Evolutionary conservation across 2,888 invertebrate genomes (phyloP), one percentile per base, ranked within the genome.

Genomic region (Sphaeridia pumilis): DNA sequence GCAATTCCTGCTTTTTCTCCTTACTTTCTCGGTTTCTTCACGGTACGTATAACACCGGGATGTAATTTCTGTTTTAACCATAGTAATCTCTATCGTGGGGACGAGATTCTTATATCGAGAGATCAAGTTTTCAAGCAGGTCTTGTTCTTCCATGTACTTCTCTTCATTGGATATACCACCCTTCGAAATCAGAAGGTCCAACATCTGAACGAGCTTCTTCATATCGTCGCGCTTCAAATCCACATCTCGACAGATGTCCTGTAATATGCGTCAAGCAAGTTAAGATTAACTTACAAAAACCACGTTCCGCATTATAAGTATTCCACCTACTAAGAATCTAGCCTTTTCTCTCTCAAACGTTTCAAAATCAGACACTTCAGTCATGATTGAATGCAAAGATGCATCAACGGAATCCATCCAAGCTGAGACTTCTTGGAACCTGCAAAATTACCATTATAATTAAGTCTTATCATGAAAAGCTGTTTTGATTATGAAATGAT

Each of bases 341-440:
- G 83, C 80, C 72, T 89, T 87, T 70, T 92, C 85, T 55, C 81
- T 78, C 69, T 93, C 90, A 69, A 93, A 94, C 62, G 92, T 88
- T 68, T 89, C 88, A 67, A 86, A 79, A 20, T 84, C 82, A 58
- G 84, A 82, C 1, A 88, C 83, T 68, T 92, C 88, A 56, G 83
- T 79, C 10, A 88, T 80, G 61, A 94, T 84, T 59, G 82, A 84
- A 66, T 83, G 81, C 67, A 93, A 78, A 12, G 85, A 84, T 52
- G 76, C 76, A 67, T 92, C 90, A 0, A 93, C 88, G 41, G 80
- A 79, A 65, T 88, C 83, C 88, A 94, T 92, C 93, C 93, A 94
- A 31, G 75, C 73, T 22, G 81, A 80, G 81, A 94, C 88, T 64
- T 83, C 84, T 38, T 77, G 75, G 69, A 85, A 86, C 65, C 78